These are phyloP conservation scores for Catalaphyllia jardinei DNA, from an alignment of 64 coral and sea anemone species.

Conservation along the genomic window DNA sequence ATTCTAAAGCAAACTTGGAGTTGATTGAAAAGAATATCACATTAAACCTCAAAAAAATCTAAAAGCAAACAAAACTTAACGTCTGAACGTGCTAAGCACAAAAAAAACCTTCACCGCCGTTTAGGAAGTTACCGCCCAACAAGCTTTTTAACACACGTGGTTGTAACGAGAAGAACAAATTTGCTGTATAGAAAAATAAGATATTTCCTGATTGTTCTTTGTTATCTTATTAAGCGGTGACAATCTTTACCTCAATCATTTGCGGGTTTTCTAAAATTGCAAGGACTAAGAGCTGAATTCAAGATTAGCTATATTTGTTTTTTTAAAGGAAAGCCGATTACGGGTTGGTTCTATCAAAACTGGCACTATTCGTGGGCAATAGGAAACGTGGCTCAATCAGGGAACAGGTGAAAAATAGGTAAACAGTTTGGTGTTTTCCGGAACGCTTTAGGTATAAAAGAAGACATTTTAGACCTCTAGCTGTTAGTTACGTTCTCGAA, in stretches of 20 bases:
- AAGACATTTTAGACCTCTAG: background rate
- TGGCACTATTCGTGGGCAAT: background rate
- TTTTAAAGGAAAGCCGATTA: conserved; percentile 10
- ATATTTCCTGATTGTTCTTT: background rate
- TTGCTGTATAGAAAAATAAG: background rate
- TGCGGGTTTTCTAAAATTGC: conserved; percentile 20
- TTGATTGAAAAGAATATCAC: background rate
- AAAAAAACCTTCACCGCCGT: background rate
- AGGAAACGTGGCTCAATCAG: conserved; percentile 8
- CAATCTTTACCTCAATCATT: background rate
- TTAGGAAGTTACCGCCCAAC: background rate
- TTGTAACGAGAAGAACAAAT: background rate
- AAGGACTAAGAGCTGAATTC: conserved; percentile 15
- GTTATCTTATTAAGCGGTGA: background rate
- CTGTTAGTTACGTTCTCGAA: background rate
- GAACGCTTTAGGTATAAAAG: conserved; percentile 38
- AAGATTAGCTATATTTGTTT: conserved; percentile 32
- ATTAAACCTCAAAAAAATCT: background rate
- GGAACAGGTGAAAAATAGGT: conserved; percentile 43
- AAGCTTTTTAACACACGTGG: background rate
- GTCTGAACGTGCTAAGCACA: background rate
- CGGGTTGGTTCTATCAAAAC: conserved; percentile 26
- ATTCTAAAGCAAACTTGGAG: background rate
- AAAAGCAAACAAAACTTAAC: conserved; percentile 2
- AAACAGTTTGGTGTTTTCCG: conserved; percentile 49